These are phyloP conservation scores for Chiridota heheva DNA, from an alignment of 35 echinoderm and acorn worm genomes.

Conservation along the genomic window DNA sequence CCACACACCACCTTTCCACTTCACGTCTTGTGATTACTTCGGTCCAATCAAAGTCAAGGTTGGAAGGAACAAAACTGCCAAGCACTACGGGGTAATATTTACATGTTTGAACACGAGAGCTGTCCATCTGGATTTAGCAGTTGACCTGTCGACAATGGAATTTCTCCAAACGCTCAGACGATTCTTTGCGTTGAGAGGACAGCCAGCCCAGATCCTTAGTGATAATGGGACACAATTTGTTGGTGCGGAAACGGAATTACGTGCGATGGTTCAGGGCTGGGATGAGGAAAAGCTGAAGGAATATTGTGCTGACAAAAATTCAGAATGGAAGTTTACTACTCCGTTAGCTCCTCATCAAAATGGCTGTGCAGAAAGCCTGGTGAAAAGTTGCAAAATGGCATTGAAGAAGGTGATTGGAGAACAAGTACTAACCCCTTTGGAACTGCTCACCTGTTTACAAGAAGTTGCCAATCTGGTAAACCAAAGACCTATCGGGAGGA, in stretches of 20 bases:
- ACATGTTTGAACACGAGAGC: conserved; percentile 69
- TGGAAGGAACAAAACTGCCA: conserved; percentile 45
- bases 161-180: conserved; percentile 41
- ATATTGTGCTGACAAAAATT: conserved; percentile 38
- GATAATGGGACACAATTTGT: conserved; percentile 67
- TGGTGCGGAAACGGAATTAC: conserved; percentile 58
- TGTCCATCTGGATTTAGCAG: conserved; percentile 57
- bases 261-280: conserved; percentile 56
- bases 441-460: conserved; percentile 41
- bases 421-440: conserved; percentile 40
- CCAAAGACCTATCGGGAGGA: conserved; percentile 45
- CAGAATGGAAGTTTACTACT: conserved; percentile 47
- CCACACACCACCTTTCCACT: conserved; percentile 48
- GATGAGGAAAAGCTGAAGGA: conserved; percentile 33
- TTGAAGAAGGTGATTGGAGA: conserved; percentile 46
- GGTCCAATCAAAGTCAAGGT: conserved; percentile 34
- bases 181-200: conserved; percentile 55
- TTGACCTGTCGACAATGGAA: conserved; percentile 67
- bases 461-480: conserved; percentile 59
- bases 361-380: conserved; percentile 54
- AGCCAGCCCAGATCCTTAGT: conserved; percentile 30
- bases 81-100: conserved; percentile 73
- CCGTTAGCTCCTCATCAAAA: conserved; percentile 57
- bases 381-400: conserved; percentile 59
- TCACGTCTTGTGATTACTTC: conserved; percentile 51